Conservation (phyloP, 2,888 invertebrate species). For the Lysandra coridon region DNA sequence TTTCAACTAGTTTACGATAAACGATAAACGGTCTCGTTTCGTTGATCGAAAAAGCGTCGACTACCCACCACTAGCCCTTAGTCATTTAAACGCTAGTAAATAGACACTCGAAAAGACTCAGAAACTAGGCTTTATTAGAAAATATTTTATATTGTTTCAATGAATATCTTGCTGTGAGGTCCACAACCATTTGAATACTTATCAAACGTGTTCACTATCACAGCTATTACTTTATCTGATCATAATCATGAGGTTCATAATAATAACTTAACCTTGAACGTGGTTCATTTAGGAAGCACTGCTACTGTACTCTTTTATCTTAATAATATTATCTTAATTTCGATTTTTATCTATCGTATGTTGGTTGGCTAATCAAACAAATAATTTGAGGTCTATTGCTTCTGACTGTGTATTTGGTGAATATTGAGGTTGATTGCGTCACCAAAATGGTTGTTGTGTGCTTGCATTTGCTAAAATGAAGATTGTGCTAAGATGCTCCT, state of each 20-base stretch:
- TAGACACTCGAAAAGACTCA: no score
- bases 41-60: no score
- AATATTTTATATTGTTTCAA: background rate
- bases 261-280: background rate
- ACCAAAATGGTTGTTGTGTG: no score
- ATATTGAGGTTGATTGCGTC: background rate
- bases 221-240: constrained; percentile 14
- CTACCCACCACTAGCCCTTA: no score
- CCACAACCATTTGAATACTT: background rate
- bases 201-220: constrained; percentile 7
- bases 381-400: background rate
- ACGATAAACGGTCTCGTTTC: no score
- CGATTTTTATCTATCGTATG: background rate
- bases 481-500: no score
- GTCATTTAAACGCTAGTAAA: no score
- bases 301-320: constrained; percentile 11
- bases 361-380: background rate
- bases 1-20: no score
- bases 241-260: background rate
- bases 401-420: background rate
- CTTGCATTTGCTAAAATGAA: no score
- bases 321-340: constrained; percentile 9
- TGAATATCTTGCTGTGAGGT: constrained; percentile 1
- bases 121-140: no score
- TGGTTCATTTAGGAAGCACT: background rate